Conservation (phyloP, 1,140 invertebrate genomes). For the Anastatus disparis region DNA sequence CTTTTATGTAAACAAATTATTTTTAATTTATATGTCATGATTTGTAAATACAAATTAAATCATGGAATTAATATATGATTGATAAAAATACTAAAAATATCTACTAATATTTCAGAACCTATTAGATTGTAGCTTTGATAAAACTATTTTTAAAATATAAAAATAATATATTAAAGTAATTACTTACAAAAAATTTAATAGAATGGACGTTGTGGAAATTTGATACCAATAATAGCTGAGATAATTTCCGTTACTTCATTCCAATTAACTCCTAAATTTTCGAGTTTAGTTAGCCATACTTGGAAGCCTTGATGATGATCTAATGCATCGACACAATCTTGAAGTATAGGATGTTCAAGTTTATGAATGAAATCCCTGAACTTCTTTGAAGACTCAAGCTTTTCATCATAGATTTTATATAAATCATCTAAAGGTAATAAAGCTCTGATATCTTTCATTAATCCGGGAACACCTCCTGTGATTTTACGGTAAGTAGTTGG, state of each 20-base stretch:
- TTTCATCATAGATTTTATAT: slow-evolving; percentile 44
- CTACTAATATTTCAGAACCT: too few species aligned
- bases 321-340: slow-evolving; percentile 21
- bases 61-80: too few species aligned
- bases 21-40: too few species aligned
- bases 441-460: slow-evolving; percentile 44
- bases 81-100: too few species aligned
- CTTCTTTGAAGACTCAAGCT: slow-evolving; percentile 41
- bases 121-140: too few species aligned
- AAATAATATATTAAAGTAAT: neutral
- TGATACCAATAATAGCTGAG: slow-evolving; percentile 39
- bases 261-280: slow-evolving; percentile 38
- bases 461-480: slow-evolving; percentile 41
- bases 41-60: too few species aligned
- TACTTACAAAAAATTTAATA: neutral
- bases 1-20: too few species aligned
- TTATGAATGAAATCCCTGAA: neutral
- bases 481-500: neutral
- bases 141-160: too few species aligned
- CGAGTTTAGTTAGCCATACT: slow-evolving; percentile 12
- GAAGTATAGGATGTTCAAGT: slow-evolving; percentile 33
- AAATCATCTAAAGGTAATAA: slow-evolving; percentile 46
- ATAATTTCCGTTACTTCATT: slow-evolving; percentile 4
- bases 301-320: neutral
- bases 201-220: slow-evolving; percentile 24